Conservation (phyloP, 2,888 invertebrate genomes). For the Tenthredo distinguenda region DNA sequence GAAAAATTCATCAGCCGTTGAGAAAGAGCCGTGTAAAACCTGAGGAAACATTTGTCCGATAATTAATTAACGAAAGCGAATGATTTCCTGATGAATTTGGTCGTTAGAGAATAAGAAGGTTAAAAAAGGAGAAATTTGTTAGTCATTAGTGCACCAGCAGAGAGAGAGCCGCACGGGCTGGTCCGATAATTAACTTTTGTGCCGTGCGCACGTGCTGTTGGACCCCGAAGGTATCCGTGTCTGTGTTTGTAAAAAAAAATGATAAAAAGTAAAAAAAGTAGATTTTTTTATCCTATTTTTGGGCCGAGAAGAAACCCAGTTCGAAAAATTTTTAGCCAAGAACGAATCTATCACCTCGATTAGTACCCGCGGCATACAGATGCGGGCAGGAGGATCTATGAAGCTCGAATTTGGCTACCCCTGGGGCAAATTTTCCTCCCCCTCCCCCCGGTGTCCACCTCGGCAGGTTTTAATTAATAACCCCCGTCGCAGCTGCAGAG, state of each 20-base stretch:
- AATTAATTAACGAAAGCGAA: slow-evolving; percentile 54
- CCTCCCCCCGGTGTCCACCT: background rate
- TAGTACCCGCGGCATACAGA: slow-evolving; percentile 60
- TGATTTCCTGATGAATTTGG: slow-evolving; percentile 72
- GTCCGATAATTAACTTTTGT: slow-evolving; percentile 68
- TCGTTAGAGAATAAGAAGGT: slow-evolving; percentile 59
- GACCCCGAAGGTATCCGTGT: slow-evolving; percentile 69
- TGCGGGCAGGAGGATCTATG: slow-evolving; percentile 53
- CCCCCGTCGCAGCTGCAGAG: slow-evolving; percentile 70
- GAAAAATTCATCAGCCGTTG: background rate
- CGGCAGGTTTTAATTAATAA: slow-evolving; percentile 74
- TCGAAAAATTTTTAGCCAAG: slow-evolving; percentile 57
- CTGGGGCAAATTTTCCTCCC: slow-evolving; percentile 66
- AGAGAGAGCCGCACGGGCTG: slow-evolving; percentile 9
- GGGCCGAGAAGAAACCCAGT: background rate
- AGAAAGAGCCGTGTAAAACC: background rate
- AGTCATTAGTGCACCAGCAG: slow-evolving; percentile 47
- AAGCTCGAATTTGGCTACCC: slow-evolving; percentile 58
- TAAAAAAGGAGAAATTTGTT: slow-evolving; percentile 12
- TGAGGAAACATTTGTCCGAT: background rate
- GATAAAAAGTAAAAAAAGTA: background rate
- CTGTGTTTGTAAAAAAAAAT: slow-evolving; percentile 43
- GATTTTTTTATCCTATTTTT: background rate
- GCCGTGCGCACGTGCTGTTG: slow-evolving; percentile 61
- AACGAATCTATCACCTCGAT: slow-evolving; percentile 69